Conservation (phyloP, 2,113 vertebrate species). For the Otolemur garnettii region DNA sequence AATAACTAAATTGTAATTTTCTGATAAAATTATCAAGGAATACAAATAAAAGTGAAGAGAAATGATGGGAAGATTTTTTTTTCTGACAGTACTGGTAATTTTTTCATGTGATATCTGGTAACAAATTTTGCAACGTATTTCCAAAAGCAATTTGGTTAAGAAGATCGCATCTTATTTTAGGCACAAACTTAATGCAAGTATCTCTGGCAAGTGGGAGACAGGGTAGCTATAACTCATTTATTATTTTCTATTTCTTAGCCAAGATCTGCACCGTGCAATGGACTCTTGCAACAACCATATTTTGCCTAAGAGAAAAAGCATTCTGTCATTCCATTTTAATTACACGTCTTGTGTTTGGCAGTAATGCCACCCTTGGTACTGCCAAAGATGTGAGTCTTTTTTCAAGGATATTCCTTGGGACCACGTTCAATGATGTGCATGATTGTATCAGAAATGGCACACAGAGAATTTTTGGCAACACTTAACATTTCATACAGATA, state of each 20-base stretch:
- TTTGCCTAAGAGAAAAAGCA: constrained; percentile 34
- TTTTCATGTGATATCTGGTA: constrained; percentile 35
- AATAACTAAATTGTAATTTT: not conserved
- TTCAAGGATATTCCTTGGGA: constrained; percentile 54
- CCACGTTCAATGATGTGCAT: constrained; percentile 58
- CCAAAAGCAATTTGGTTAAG: constrained; percentile 26
- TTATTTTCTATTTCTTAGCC: constrained; percentile 49
- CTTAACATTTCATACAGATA: constrained; percentile 56
- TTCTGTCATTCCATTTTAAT: constrained; percentile 60
- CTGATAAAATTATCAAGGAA: not conserved
- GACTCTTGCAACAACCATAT: not conserved
- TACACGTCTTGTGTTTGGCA: constrained; percentile 35
- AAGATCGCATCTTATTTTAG: not conserved
- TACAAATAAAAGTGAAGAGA: constrained; percentile 29
- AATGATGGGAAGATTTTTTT: not conserved
- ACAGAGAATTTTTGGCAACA: constrained; percentile 36
- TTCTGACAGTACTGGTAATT: constrained; percentile 32
- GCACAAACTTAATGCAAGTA: not conserved
- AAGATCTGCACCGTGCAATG: not conserved
- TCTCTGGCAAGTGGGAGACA: constrained; percentile 7
- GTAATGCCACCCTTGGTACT: not conserved
- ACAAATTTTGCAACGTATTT: constrained; percentile 6
- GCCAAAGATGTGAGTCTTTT: constrained; percentile 52
- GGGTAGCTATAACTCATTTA: not conserved
- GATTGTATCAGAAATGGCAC: constrained; percentile 45